Evolutionary conservation across 2,113 vertebrate genomes (phyloP).

Genomic region (Pluvianellus socialis): DNA sequence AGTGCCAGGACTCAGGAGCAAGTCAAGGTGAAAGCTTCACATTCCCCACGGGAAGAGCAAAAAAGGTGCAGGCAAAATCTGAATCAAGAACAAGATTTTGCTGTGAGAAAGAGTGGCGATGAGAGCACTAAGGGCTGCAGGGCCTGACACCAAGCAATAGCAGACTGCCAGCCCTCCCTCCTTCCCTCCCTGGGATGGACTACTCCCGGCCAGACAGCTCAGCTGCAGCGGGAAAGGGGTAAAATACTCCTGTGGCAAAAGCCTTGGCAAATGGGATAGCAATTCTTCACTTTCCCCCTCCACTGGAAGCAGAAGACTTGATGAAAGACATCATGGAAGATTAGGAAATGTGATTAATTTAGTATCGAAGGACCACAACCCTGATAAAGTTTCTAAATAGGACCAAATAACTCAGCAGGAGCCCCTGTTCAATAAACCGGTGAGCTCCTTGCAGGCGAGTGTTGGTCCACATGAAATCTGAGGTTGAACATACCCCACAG

Average conservation of each 20-base stretch:
- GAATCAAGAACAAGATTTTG: background rate
- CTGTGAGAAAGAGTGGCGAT: background rate
- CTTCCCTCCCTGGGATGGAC: background rate
- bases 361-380: background rate
- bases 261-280: background rate
- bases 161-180: background rate
- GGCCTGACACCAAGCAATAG: background rate
- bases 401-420: background rate
- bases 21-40: background rate
- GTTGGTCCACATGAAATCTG: background rate
- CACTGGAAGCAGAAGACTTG: background rate
- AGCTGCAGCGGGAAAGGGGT: background rate
- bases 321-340: background rate
- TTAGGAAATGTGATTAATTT: background rate
- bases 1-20: background rate
- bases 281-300: background rate
- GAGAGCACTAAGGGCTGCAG: background rate
- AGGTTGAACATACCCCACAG: background rate
- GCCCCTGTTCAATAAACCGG: too few relatives aligned
- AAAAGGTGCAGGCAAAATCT: background rate
- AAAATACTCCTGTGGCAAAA: background rate
- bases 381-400: background rate
- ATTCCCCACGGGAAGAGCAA: accelerated
- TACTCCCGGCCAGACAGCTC: background rate
- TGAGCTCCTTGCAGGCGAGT: background rate